Evolutionary conservation across 2,113 vertebrate species (phyloP), one percentile per base, ranked within the genome.

Genomic region (Leptosomus discolor): DNA sequence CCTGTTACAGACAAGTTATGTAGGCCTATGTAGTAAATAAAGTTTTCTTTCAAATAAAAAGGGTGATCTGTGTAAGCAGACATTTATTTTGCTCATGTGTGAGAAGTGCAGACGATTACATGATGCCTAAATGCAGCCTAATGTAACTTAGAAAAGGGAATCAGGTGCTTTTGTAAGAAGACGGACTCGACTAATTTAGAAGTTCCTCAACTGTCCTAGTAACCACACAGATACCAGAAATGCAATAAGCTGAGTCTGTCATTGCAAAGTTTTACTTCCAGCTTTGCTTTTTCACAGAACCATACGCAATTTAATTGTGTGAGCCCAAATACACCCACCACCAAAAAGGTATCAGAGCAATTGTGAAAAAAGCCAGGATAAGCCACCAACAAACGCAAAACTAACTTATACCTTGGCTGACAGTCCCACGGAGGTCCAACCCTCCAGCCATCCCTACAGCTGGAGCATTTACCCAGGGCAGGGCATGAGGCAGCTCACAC

Each of bases 231-330:
- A 81, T 7, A 46, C 36, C 69, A 50, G 37, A 91, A 93, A 76
- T 37, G 26, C 45, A 85, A 5, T 27, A 43, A 79, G 27, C 12
- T 89, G 45, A 63, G 61, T 57, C 32, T 80, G 58, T 46, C 58
- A 5, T 2, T 30, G 32, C 17, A 11, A 78, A 60, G 21, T 68
- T 71, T 90, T 76, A 48, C 70, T 92, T 94, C 60, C 83, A 92
- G 20, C 30, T 92, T 53, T 76, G 34, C 15, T 93, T 81, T 81
- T 87, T 34, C 60, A 43, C 11, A 50, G 41, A 50, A 32, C 9
- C 29, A 4, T 1, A 14, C 3, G 9, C 19, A 86, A 67, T 83
- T 70, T 41, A 68, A 60, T 18, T 8, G 0, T 27, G 46, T 0
- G 0, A 90, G 27, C 36, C 19, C 51, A 68, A 51, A 86, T 14